Base-by-base conservation (phyloP, 2,888 invertebrate species). In the Drosophila monieri region DNA sequence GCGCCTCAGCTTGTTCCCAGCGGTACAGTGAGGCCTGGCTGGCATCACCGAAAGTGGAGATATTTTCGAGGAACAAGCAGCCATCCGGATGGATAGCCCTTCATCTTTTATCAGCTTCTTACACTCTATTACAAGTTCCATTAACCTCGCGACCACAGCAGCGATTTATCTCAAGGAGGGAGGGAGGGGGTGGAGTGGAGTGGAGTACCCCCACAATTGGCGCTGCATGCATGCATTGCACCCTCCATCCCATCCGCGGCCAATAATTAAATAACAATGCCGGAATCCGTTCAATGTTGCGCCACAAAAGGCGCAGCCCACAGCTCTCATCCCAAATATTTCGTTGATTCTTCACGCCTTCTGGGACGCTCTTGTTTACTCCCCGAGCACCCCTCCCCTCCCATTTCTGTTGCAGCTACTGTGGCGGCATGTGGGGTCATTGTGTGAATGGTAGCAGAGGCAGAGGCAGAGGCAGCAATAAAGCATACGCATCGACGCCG, bases 381-480 rank as follows among this genome's bases (percentile, higher is more conserved):
- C 30, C 60, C 56, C 44, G 53, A n/a, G n/a, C n/a, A 52, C 54
- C 68, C 53, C 35, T 56, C 55, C 54, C 43, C 43, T 18, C 37
- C 30, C 10, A 37, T 18, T 51, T 44, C 25, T 39, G 49, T 32
- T 49, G 18, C 54, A 27, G 51, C 32, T 51, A 41, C 51, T 51
- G 44, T 80, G 77, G 84, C 80, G 77, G 84, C 80, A 81, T 83
- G 81, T 80, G 81, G 81, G 81, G 86, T 88, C 88, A 83, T 83
- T 80, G 80, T 87, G 88, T 79, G 83, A 80, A 87, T 85, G 88
- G 83, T 77, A 78, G 67, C 67, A 67, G 64, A 54, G 4, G 21
- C 21, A 23, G 21, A 3, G 1, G 4, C 21, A 23, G 21, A 23
- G 21, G 21, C 21, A 23, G 80, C 70, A 80, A 81, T 80, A 87